These are phyloP conservation scores for Lepetodrilus schrolli DNA, from an alignment of 2,888 invertebrate species.

Conservation along the genomic window DNA sequence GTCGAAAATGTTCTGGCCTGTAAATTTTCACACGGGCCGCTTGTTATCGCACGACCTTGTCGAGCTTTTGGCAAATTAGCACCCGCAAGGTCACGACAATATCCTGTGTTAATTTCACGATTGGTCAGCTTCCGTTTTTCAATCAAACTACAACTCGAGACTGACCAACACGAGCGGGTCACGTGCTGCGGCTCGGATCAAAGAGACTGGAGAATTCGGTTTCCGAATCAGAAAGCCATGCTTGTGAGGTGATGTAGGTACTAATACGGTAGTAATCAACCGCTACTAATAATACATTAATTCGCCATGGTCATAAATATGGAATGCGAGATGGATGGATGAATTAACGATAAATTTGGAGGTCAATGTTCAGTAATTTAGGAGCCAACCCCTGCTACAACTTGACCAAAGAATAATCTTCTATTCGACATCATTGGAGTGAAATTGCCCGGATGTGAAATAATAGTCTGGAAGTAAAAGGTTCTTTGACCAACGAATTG, in stretches of 20 bases:
- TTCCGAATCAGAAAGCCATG: constrained; percentile 21
- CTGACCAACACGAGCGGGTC: constrained; percentile 19
- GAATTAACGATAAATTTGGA: neutral
- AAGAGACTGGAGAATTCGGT: constrained; percentile 17
- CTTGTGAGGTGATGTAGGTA: neutral
- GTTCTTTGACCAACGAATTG: neutral
- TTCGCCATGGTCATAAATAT: constrained; percentile 22
- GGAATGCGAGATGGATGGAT: neutral
- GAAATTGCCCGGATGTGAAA: neutral
- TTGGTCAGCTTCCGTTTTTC: constrained; percentile 20
- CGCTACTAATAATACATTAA: constrained; percentile 20
- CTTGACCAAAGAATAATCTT: neutral
- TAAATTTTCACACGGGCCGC: neutral
- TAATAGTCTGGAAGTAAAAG: neutral
- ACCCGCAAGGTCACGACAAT: constrained; percentile 22
- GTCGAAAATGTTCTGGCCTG: constrained; percentile 24
- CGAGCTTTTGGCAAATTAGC: neutral
- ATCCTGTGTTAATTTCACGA: constrained; percentile 28
- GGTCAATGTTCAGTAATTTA: neutral
- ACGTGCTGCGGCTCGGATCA: constrained; percentile 22
- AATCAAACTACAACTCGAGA: constrained; percentile 28
- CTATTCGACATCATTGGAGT: neutral
- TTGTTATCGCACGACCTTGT: neutral
- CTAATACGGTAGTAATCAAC: constrained; percentile 1
- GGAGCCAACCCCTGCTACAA: neutral